Conservation (phyloP, 2,797 vertebrate genomes). For the Buceros bicornis region DNA sequence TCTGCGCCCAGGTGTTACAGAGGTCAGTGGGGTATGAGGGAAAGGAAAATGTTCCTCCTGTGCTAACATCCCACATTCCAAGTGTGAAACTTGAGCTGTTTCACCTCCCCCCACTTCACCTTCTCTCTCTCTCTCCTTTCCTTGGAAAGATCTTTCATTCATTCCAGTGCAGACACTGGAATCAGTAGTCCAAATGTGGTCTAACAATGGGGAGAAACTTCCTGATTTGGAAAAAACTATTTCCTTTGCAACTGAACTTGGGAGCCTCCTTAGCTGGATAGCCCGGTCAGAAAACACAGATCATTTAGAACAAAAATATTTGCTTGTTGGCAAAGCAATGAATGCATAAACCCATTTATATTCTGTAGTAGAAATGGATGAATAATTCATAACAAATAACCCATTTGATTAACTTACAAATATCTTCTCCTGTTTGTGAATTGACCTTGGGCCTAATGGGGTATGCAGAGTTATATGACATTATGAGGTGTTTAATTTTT, state of each 20-base stretch:
- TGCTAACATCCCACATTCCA: neutral
- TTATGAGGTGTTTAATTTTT: constrained; percentile 18
- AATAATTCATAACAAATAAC: constrained; percentile 57
- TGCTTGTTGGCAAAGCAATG: neutral
- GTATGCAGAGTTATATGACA: neutral
- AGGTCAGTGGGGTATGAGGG: neutral
- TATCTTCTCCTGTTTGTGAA: neutral
- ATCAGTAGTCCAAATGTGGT: neutral
- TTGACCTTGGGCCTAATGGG: constrained; percentile 1
- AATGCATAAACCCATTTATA: neutral
- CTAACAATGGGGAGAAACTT: neutral
- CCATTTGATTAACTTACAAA: constrained; percentile 38
- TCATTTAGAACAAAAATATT: neutral
- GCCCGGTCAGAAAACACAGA: neutral
- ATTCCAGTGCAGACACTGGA: neutral
- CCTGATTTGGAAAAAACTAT: neutral
- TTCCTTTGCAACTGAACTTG: neutral
- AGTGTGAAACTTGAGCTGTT: neutral
- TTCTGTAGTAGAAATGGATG: constrained; percentile 31
- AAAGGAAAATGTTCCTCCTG: neutral
- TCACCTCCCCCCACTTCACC: neutral
- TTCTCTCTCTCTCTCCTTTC: neutral
- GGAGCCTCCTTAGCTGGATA: neutral
- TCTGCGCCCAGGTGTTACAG: neutral
- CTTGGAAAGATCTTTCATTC: neutral